Percentiles rank a stretch among this genome's conserved stretches.
Evolutionary conservation across 2,888 invertebrate species (phyloP).

Genomic region (Macaria notata): DNA sequence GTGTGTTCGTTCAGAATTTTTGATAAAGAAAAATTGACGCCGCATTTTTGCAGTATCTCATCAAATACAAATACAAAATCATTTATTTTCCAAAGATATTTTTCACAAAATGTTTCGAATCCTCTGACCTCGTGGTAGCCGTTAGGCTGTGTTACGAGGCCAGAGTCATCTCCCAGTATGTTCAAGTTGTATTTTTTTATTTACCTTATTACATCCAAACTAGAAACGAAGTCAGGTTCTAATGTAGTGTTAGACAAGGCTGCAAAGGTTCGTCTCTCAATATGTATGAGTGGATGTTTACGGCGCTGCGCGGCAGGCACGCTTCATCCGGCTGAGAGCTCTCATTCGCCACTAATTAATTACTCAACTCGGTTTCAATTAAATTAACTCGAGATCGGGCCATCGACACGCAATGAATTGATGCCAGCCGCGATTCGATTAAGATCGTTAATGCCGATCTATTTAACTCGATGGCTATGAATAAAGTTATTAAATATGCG

Average conservation of each 20-base stretch:
- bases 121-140: too few relatives aligned
- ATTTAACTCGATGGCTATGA: conserved; percentile 72
- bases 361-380: conserved; percentile 79
- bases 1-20: too few relatives aligned
- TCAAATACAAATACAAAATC: too few relatives aligned
- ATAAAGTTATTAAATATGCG: conserved; percentile 66
- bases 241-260: conserved; percentile 20
- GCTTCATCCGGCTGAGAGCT: conserved; percentile 70
- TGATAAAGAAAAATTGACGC: too few relatives aligned
- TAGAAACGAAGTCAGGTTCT: background rate
- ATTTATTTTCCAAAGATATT: too few relatives aligned
- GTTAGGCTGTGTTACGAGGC: too few relatives aligned
- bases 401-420: conserved; percentile 75
- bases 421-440: conserved; percentile 73
- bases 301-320: conserved; percentile 51
- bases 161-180: too few relatives aligned
- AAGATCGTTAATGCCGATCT: conserved; percentile 76
- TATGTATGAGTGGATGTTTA: conserved; percentile 63
- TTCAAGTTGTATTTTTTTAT: too few relatives aligned
- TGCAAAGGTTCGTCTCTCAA: conserved; percentile 40
- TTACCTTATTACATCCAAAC: too few relatives aligned
- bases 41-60: too few relatives aligned
- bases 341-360: conserved; percentile 79
- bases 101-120: too few relatives aligned
- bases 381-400: conserved; percentile 76